phyloP scores from a whole-genome alignment of 1,140 invertebrate genomes.

The Solen grandis region DNA sequence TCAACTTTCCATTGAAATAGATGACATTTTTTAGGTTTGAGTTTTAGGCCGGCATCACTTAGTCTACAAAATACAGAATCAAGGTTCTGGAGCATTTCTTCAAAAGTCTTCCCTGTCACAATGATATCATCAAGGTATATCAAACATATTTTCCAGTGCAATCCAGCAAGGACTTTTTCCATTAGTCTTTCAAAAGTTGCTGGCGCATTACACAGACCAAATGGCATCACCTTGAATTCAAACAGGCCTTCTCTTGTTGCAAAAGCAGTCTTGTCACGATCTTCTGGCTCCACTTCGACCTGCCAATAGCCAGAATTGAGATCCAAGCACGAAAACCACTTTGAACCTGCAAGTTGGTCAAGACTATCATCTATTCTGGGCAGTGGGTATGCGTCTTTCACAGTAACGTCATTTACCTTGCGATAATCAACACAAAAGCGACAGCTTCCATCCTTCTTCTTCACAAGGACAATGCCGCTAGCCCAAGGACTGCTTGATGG shows the following conservation, averaged over 20 bases:
- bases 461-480: conserved; percentile 8
- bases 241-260: conserved; percentile 9
- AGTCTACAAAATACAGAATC: neutral
- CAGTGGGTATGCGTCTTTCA: neutral
- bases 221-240: conserved; percentile 34
- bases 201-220: conserved; percentile 42
- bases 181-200: conserved; percentile 28
- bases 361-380: neutral
- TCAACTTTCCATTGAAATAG: conserved; percentile 20
- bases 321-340: conserved; percentile 19
- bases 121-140: conserved; percentile 5
- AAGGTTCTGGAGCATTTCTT: neutral
- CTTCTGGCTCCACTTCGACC: neutral
- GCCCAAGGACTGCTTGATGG: conserved; percentile 12
- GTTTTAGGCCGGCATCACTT: conserved; percentile 5
- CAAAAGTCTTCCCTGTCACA: neutral
- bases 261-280: conserved; percentile 13
- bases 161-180: conserved; percentile 5
- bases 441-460: conserved; percentile 61
- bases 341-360: neutral
- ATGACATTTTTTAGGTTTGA: conserved; percentile 25
- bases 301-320: conserved; percentile 37
- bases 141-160: conserved; percentile 19
- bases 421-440: conserved; percentile 49
- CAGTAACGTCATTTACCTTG: neutral